Base-by-base conservation (phyloP, 1,140 invertebrate species). In the Platorchestia sp. region DNA sequence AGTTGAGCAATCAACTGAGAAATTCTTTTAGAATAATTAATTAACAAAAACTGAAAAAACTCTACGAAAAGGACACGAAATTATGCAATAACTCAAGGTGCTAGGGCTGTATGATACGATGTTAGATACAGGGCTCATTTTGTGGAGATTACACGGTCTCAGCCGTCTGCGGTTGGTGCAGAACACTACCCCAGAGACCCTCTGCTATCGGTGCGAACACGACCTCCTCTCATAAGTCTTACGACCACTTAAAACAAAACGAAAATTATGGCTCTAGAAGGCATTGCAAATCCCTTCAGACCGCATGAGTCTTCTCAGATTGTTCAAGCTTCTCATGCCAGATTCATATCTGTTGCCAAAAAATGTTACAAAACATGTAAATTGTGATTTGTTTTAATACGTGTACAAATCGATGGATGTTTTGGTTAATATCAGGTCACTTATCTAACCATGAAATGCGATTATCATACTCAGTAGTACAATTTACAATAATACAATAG, bases 211-310 rank as follows among this genome's bases (percentile, higher is more conserved):
- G 91, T 44, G 45, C 0, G 43, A 45, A 93, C 91, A 93, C 40
- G 91, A 44, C 91, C 45, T n/a, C 45, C 10, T 44, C 44, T 6
- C 45, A 93, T 45, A 93, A 45, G 44, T 93, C 43, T 40, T 6
- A 44, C 45, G 19, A 44, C 91, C 45, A 93, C 44, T 93, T 44
- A 93, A 47, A 93, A 93, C 91, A 93, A 93, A 45, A n/a, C 44
- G 91, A 47, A 93, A 93, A 45, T 93, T 93, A 93, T 93, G 43
- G n/a, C 91, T 45, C 91, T 45, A 6, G 44, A 3, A 44, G 45
- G 91, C n/a, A 93, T 44, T 40, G 43, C 40, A 44, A 40, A n/a
- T 93, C 1, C 1, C 47, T 10, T 47, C 22, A 16, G 91, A 7
- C 22, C n/a, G 3, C 22, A 27, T 22, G 3, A 93, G 36, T 45